These are phyloP conservation scores for Hyla sarda DNA, from an alignment of 2,113 vertebrate genomes.

Conservation along the genomic window DNA sequence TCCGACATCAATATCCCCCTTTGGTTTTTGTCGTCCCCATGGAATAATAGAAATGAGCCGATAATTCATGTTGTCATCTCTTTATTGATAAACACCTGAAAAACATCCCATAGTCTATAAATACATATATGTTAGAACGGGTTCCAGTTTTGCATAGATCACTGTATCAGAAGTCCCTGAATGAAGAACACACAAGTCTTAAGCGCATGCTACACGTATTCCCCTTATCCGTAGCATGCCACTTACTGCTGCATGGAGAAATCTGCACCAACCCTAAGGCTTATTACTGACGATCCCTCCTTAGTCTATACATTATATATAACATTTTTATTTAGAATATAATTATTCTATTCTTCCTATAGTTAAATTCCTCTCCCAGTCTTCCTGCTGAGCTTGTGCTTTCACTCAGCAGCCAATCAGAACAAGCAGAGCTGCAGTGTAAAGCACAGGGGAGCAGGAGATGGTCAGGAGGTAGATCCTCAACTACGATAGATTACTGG, in stretches of 20 bases:
- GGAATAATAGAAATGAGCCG: not conserved
- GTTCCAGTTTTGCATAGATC: constrained; percentile 18
- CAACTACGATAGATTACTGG: not conserved
- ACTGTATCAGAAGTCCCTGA: not conserved
- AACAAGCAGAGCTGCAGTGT: not conserved
- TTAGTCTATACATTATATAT: too few relatives aligned
- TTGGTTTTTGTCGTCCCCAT: too few relatives aligned
- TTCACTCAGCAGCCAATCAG: not conserved
- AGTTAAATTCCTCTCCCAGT: not conserved
- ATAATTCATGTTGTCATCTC: not conserved
- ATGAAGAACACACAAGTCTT: not conserved
- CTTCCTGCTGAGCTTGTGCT: not conserved
- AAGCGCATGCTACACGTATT: not conserved
- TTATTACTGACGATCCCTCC: too few relatives aligned
- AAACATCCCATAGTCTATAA: not conserved
- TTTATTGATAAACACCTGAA: constrained; percentile 25
- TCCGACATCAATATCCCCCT: too few relatives aligned
- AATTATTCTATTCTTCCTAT: not conserved
- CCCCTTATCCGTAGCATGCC: too few relatives aligned
- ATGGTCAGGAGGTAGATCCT: not conserved
- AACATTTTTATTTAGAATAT: too few relatives aligned
- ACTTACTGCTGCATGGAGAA: too few relatives aligned
- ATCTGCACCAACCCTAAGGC: too few relatives aligned
- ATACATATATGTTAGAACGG: not conserved
- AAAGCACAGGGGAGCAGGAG: not conserved